Conservation (phyloP, 2,113 vertebrate genomes). For the Eptesicus fuscus region DNA sequence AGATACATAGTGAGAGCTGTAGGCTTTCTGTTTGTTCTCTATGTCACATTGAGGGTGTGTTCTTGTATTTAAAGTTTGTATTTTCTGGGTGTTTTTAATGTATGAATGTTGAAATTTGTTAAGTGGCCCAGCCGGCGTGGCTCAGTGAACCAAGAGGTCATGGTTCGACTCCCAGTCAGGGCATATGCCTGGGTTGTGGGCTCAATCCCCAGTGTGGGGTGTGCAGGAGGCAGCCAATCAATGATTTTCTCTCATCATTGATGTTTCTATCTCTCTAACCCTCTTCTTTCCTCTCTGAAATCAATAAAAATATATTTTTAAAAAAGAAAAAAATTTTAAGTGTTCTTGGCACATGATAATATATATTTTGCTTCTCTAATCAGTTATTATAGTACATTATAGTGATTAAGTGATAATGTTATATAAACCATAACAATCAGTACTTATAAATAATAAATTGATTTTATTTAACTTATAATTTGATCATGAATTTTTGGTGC, state of each 20-base stretch:
- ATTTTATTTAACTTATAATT: neutral
- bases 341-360: neutral
- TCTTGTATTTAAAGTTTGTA: neutral
- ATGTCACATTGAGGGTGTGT: neutral
- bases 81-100: neutral
- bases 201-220: too few relatives aligned
- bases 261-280: too few relatives aligned
- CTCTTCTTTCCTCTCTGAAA: too few relatives aligned
- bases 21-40: neutral
- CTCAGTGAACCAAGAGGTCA: too few relatives aligned
- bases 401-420: neutral
- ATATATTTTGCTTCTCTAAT: neutral
- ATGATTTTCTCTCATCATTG: too few relatives aligned
- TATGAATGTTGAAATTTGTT: neutral
- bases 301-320: too few relatives aligned
- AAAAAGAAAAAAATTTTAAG: too few relatives aligned
- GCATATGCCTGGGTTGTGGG: too few relatives aligned
- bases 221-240: too few relatives aligned
- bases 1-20: rapidly evolving
- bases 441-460: neutral
- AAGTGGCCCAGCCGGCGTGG: neutral
- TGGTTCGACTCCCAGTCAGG: too few relatives aligned
- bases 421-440: neutral
- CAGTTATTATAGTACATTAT: neutral
- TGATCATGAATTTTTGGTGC: neutral